Conservation (phyloP, 1,140 invertebrate species). For the Octopus sinensis region DNA sequence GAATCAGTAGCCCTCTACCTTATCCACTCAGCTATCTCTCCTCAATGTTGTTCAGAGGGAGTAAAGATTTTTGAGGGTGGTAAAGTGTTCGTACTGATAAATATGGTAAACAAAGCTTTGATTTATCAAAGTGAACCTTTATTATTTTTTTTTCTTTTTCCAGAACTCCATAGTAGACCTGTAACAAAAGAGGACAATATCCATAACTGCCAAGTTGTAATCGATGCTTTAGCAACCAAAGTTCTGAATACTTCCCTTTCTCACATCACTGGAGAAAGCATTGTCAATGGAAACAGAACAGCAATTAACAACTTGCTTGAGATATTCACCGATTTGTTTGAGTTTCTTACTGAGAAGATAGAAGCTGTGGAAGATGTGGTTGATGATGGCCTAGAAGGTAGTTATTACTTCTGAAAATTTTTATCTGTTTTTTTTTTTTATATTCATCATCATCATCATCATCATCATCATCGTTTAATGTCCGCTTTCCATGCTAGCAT, state of each 20-base stretch:
- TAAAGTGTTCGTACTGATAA: too few species aligned
- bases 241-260: conserved; percentile 54
- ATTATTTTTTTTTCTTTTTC: conserved; percentile 10
- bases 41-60: too few species aligned
- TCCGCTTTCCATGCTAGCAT: too few species aligned
- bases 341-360: conserved; percentile 53
- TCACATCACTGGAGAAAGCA: conserved; percentile 50
- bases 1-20: too few species aligned
- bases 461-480: too few species aligned
- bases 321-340: conserved; percentile 50
- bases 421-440: too few species aligned
- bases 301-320: conserved; percentile 52
- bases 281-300: conserved; percentile 44
- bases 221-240: conserved; percentile 51
- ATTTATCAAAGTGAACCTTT: too few species aligned
- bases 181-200: conserved; percentile 51
- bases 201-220: conserved; percentile 54
- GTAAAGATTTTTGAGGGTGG: too few species aligned
- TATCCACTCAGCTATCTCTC: too few species aligned
- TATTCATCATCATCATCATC: too few species aligned
- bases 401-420: neutral
- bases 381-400: conserved; percentile 29
- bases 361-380: conserved; percentile 46
- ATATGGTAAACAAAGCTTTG: too few species aligned
- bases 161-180: conserved; percentile 46